phyloP scores from a whole-genome alignment of 2,888 invertebrate genomes.

The Hirtodrosophila alboralis region DNA sequence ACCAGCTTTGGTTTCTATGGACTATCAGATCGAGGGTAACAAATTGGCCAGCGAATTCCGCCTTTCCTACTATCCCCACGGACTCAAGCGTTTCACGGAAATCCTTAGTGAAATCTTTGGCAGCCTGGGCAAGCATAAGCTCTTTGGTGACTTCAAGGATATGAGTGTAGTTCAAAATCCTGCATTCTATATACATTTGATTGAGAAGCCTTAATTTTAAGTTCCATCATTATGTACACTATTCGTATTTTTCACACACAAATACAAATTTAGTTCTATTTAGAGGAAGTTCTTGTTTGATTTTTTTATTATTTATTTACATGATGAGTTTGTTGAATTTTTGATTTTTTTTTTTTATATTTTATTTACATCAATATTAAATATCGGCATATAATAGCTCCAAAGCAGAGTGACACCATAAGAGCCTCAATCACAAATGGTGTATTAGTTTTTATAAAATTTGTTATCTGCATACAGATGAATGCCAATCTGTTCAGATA shows the following conservation, averaged over 20 bases:
- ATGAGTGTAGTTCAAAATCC: conserved; percentile 87
- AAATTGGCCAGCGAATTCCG: conserved; percentile 89
- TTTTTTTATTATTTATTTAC: conserved; percentile 36
- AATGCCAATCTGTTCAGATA: conserved; percentile 58
- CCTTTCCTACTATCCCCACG: conserved; percentile 94
- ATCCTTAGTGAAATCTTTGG: conserved; percentile 90
- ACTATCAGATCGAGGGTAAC: conserved; percentile 90
- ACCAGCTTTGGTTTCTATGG: conserved; percentile 91
- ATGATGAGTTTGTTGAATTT: conserved; percentile 9
- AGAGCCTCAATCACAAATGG: conserved; percentile 80
- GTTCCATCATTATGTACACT: conserved; percentile 33
- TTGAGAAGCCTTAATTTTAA: conserved; percentile 86
- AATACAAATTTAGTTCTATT: conserved; percentile 52
- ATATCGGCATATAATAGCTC: conserved; percentile 77
- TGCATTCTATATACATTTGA: conserved; percentile 93
- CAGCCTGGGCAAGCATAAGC: conserved; percentile 87
- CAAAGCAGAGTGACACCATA: conserved; percentile 78
- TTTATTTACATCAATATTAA: conserved; percentile 50
- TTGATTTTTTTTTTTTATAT: conserved; percentile 5
- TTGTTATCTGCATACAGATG: conserved; percentile 65
- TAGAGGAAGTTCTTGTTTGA: conserved; percentile 29
- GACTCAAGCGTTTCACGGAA: conserved; percentile 88
- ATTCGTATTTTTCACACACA: conserved; percentile 39
- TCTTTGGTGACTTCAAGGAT: conserved; percentile 93
- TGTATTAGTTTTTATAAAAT: conserved; percentile 75